Percentiles rank a stretch among this genome's conserved stretches.
Conservation (phyloP, 2,113 vertebrate genomes). For the Pionites leucogaster region DNA sequence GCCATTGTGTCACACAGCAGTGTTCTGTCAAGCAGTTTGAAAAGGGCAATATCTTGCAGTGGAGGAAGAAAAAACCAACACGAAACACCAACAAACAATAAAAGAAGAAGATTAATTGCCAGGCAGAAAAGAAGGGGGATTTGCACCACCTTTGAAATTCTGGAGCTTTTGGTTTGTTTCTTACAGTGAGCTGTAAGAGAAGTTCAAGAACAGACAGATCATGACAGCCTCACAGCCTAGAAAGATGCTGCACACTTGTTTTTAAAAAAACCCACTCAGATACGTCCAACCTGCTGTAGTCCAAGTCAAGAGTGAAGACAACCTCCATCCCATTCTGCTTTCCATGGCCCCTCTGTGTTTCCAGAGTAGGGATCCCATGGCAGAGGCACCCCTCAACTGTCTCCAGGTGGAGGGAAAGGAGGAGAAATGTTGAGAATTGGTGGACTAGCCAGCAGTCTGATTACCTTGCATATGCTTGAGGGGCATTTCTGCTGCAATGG, state of each 20-base stretch:
- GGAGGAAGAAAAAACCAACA: neutral
- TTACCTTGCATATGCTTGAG: neutral
- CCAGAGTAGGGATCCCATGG: neutral
- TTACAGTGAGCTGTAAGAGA: neutral
- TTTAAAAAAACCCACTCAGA: neutral
- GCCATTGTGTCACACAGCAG: neutral
- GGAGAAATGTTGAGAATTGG: neutral
- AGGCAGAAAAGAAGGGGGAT: neutral
- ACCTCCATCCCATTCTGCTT: neutral
- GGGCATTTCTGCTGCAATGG: neutral
- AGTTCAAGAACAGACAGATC: neutral
- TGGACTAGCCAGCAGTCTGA: neutral
- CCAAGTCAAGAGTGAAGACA: neutral
- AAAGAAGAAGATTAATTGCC: neutral
- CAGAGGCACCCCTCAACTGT: fast-evolving
- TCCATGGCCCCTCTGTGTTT: fast-evolving
- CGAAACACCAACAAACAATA: neutral
- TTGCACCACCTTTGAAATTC: neutral
- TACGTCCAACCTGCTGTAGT: neutral
- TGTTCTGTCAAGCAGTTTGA: slow-evolving; percentile 41
- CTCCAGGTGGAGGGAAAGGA: neutral
- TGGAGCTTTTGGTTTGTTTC: neutral
- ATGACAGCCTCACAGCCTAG: neutral
- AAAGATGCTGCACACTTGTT: neutral
- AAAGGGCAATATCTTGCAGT: slow-evolving; percentile 41